Conservation (phyloP, 2,888 invertebrate genomes). For the Macropis europaea region DNA sequence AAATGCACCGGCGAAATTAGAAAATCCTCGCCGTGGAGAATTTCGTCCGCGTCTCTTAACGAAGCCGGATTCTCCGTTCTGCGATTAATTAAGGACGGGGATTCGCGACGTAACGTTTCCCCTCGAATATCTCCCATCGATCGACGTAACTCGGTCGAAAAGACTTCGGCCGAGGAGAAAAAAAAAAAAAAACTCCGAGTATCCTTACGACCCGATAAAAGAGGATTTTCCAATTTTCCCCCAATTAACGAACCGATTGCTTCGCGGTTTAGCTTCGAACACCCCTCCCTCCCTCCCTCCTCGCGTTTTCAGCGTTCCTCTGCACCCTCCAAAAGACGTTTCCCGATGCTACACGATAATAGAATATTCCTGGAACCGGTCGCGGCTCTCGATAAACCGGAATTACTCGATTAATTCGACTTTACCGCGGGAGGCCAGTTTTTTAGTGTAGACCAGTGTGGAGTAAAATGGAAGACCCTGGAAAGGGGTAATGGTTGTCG, state of each 20-base stretch:
- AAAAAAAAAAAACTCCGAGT: not conserved
- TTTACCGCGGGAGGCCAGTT: not conserved
- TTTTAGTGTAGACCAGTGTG: too few relatives aligned
- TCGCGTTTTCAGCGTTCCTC: not conserved
- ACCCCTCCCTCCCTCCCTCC: not conserved
- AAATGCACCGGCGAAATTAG: slow-evolving; percentile 23
- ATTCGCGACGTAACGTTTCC: not conserved
- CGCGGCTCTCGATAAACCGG: not conserved
- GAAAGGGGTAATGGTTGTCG: too few relatives aligned
- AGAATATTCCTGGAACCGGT: slow-evolving; percentile 7
- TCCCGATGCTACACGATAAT: slow-evolving; percentile 17
- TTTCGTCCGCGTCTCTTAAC: not conserved
- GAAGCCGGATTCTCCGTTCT: not conserved
- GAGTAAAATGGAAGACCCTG: too few relatives aligned
- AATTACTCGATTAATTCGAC: slow-evolving; percentile 24
- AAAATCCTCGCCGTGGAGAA: not conserved
- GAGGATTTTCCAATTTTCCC: slow-evolving; percentile 33
- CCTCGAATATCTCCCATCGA: slow-evolving; percentile 2
- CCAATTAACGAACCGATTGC: slow-evolving; percentile 36
- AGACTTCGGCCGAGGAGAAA: not conserved
- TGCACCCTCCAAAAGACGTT: slow-evolving; percentile 18
- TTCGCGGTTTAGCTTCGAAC: slow-evolving; percentile 25
- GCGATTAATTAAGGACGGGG: slow-evolving; percentile 12
- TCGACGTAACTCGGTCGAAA: not conserved
- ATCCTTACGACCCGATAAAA: not conserved